A percentile compares a stretch with the other conserved stretches of the same genome.
Evolutionary conservation across 23 tunicate species (phyloP).

Genomic region (Styela plicata): DNA sequence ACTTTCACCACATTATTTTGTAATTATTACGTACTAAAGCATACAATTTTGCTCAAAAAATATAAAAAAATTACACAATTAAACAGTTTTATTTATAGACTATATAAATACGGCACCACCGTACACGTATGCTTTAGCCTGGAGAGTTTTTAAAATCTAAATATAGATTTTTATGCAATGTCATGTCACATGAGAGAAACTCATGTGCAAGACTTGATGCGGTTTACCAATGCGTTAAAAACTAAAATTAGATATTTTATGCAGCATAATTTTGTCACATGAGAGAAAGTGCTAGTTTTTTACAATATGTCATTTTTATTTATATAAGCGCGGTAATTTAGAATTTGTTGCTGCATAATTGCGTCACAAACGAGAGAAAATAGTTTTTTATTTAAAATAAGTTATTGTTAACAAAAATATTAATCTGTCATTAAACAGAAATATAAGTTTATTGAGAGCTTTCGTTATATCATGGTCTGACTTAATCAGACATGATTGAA

Average conservation of each 20-base stretch:
- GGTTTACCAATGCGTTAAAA: background rate
- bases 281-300: background rate
- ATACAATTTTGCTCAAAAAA: too few relatives aligned
- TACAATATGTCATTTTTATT: too few relatives aligned
- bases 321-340: background rate
- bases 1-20: background rate
- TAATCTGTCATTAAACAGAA: background rate
- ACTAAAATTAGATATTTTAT: background rate
- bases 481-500: too few relatives aligned
- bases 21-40: background rate
- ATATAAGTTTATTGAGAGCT: background rate
- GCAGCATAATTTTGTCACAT: background rate
- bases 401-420: too few relatives aligned
- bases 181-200: background rate
- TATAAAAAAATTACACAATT: background rate
- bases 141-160: background rate
- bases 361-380: too few relatives aligned
- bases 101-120: background rate
- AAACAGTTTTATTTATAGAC: background rate
- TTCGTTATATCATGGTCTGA: too few relatives aligned
- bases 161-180: background rate
- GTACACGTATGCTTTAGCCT: background rate
- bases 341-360: too few relatives aligned
- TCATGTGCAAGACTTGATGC: background rate
- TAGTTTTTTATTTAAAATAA: too few relatives aligned